Evolutionary conservation across 2,888 invertebrate species (phyloP).

Genomic region (Watsonalla binaria): DNA sequence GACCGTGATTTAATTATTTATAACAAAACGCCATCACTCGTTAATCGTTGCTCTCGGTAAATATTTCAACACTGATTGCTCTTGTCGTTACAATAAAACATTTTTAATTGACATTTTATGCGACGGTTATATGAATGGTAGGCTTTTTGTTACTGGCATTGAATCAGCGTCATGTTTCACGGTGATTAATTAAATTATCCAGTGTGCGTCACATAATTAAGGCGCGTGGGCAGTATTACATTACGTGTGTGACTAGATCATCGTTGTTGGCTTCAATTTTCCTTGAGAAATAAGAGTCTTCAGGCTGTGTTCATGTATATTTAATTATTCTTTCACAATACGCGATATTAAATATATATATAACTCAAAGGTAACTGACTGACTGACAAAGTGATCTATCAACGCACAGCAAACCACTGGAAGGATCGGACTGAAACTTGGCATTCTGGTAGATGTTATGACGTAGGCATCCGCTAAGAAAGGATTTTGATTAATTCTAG

Average conservation of each 20-base stretch:
- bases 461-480: no score
- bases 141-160: conserved; percentile 22
- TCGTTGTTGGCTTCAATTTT: no score
- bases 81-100: conserved; percentile 26
- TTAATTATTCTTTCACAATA: no score
- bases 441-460: no score
- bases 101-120: conserved; percentile 37
- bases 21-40: not conserved
- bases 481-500: no score
- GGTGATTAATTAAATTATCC: conserved; percentile 30
- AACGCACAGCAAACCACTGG: no score
- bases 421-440: no score
- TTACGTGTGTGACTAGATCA: not conserved
- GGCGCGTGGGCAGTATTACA: not conserved
- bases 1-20: not conserved
- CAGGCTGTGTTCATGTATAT: no score
- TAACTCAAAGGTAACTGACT: no score
- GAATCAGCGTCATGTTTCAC: conserved; percentile 26
- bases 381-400: no score
- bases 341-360: no score
- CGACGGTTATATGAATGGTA: conserved; percentile 29
- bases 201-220: conserved; percentile 10
- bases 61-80: conserved; percentile 18
- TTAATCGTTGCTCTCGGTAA: not conserved
- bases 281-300: no score